phyloP scores from a whole-genome alignment of 2,113 vertebrate species.

The Ia io region DNA sequence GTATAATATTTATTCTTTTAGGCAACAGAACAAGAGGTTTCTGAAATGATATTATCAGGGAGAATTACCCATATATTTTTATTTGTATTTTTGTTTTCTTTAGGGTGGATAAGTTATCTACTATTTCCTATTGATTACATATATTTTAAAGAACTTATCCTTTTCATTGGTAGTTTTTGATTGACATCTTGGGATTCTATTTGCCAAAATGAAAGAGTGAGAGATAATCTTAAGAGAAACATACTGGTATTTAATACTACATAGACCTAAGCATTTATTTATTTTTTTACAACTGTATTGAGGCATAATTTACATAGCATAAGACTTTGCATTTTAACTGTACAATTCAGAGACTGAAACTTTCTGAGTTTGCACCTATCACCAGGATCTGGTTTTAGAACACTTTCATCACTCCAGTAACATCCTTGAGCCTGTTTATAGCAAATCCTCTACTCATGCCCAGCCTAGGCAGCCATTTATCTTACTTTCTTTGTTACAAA shows the following conservation, averaged over 20 bases:
- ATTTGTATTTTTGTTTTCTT: not conserved
- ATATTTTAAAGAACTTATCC: not conserved
- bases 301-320: not conserved
- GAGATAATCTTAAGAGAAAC: not conserved
- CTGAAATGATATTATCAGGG: not conserved
- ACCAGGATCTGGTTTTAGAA: not conserved
- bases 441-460: fast-evolving
- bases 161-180: not conserved
- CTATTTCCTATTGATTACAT: not conserved
- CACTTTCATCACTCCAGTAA: not conserved
- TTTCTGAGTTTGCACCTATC: not conserved
- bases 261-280: not conserved
- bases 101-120: not conserved
- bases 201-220: not conserved
- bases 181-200: not conserved
- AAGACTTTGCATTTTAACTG: not conserved
- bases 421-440: not conserved
- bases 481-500: not conserved
- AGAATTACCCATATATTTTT: not conserved
- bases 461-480: not conserved
- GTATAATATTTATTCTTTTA: not conserved
- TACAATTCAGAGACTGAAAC: not conserved
- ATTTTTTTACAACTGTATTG: not conserved
- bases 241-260: not conserved
- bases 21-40: not conserved